Conservation (phyloP, 2,113 vertebrate species). For the Vulpes ferrilata region DNA sequence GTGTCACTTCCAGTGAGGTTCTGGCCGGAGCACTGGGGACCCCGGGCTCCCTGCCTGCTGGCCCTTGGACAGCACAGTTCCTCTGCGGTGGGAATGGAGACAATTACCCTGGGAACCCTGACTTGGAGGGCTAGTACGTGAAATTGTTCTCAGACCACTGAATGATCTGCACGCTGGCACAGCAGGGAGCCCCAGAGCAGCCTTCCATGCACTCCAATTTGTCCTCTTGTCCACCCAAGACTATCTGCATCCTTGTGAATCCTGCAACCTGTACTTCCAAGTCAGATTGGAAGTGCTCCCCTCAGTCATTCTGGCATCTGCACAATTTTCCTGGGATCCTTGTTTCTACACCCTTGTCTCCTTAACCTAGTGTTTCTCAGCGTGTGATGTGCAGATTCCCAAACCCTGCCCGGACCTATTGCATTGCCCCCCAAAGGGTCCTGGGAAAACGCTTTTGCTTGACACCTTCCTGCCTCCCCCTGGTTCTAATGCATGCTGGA, state of each 20-base stretch:
- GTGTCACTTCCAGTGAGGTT: constrained; percentile 31
- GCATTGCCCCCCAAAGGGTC: not conserved
- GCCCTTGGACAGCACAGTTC: not conserved
- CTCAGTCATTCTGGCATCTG: not conserved
- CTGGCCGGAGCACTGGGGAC: not conserved
- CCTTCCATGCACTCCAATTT: constrained; percentile 22
- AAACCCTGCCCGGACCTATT: not conserved
- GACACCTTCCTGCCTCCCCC: not conserved
- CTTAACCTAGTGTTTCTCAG: not conserved
- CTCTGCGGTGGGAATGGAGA: constrained; percentile 54
- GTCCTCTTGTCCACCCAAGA: not conserved
- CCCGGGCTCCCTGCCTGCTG: not conserved
- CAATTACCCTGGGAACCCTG: constrained; percentile 56
- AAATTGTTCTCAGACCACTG: constrained; percentile 63
- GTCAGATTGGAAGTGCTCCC: no score
- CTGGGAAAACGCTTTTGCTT: not conserved
- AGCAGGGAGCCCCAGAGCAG: not conserved
- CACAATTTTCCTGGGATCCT: not conserved
- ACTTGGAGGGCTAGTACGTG: not conserved
- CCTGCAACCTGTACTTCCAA: not conserved
- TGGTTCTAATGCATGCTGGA: not conserved
- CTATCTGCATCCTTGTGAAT: not conserved
- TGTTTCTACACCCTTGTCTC: not conserved
- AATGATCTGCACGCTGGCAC: constrained; percentile 1
- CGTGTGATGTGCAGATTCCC: not conserved